Percentiles rank a stretch among this genome's conserved stretches.
Evolutionary conservation across 1,140 invertebrate genomes (phyloP).

Genomic region (Bradysia coprophila): DNA sequence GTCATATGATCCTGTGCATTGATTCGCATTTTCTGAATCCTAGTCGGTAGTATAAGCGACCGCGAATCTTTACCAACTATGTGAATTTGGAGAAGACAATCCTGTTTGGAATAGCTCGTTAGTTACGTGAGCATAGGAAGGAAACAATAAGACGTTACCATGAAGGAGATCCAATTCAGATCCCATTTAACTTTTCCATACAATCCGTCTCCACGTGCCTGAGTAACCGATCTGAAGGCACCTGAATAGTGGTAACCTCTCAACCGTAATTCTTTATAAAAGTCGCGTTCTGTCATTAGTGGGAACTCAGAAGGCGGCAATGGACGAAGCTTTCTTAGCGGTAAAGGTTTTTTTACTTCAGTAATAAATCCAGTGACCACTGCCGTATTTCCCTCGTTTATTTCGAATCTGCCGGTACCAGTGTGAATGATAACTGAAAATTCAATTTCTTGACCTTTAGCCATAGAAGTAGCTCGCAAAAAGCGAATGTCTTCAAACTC

Average conservation of each 20-base stretch:
- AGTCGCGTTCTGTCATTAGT: slow-evolving; percentile 43
- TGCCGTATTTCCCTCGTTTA: slow-evolving; percentile 56
- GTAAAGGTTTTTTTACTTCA: slow-evolving; percentile 29
- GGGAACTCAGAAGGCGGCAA: slow-evolving; percentile 25
- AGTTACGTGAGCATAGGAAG: too few species aligned
- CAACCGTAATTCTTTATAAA: slow-evolving; percentile 82
- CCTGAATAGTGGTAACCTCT: slow-evolving; percentile 75
- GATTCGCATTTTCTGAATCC: slow-evolving; percentile 57
- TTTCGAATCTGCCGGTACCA: slow-evolving; percentile 64
- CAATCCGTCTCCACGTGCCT: slow-evolving; percentile 23
- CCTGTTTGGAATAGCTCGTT: too few species aligned
- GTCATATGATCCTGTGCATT: slow-evolving; percentile 48
- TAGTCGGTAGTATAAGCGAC: slow-evolving; percentile 62
- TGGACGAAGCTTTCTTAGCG: slow-evolving; percentile 26
- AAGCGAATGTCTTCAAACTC: slow-evolving; percentile 78
- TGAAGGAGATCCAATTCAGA: slow-evolving; percentile 74
- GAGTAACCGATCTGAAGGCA: slow-evolving; percentile 12
- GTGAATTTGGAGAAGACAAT: slow-evolving; percentile 79
- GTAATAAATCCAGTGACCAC: slow-evolving; percentile 57
- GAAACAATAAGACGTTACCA: too few species aligned
- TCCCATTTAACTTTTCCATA: slow-evolving; percentile 45
- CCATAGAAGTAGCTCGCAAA: slow-evolving; percentile 60
- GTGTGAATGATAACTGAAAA: slow-evolving; percentile 69
- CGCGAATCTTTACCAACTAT: slow-evolving; percentile 54
- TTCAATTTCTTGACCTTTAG: slow-evolving; percentile 44